Base-by-base conservation (phyloP, 2,888 invertebrate species). In the Seladonia tumulorum region DNA sequence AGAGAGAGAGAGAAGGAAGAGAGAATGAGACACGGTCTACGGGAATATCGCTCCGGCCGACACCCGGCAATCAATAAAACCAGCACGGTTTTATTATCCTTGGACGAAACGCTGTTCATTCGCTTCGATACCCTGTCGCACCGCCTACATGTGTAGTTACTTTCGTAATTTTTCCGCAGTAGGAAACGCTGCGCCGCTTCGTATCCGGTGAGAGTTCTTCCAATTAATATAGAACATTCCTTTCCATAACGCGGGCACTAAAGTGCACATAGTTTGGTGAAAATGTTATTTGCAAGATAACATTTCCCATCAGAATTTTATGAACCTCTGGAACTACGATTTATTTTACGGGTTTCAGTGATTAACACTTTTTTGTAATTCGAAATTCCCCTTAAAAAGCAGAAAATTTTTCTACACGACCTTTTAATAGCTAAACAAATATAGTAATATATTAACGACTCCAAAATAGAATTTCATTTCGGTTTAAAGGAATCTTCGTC, bases 21-120 rank as follows among this genome's bases (percentile, higher is more conserved):
- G 74, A 29, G 73, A 22, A 53, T 1, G 57, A 29, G n/a, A 49
- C 22, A 68, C 66, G 39, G 63, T 49, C 29, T 29, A 18, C 66
- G 66, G 35, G 29, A 47, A 49, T 53, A n/a, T 18, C 81, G 29
- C 25, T 60, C 25, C 60, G 60, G 29, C 14, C 49, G 47, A 74
- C 79, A 49, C 16, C 16, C 68, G 68, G 49, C 68, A 42, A 81
- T 83, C 72, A 25, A 66, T 73, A 81, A 81, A 42, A 72, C 81
- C 53, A 72, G 72, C 72, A 73, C 66, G 72, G 49, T 82, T 77
- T 73, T 77, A 49, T 42, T 71, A 39, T 68, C 66, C 35, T 35
- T 35, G 66, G 29, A 29, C 66, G 66, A 66, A 66, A 66, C 25
- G 14, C n/a, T 25, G 14, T 60, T 60, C 60, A 60, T 60, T 60